These are phyloP conservation scores for Indri indri DNA, from an alignment of 2,113 vertebrate genomes.

Conservation along the genomic window DNA sequence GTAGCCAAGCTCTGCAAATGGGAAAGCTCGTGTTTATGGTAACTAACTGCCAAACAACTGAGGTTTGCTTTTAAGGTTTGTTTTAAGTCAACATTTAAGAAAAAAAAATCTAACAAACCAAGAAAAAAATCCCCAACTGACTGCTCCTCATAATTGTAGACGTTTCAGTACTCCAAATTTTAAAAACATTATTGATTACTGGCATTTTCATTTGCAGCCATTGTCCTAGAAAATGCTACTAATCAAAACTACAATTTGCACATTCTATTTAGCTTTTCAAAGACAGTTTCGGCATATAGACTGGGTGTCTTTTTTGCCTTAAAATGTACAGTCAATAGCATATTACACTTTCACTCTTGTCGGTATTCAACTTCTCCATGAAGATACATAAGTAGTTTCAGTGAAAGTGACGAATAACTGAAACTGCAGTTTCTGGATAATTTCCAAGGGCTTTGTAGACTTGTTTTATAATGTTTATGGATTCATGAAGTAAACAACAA, in stretches of 20 bases:
- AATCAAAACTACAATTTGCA: not conserved
- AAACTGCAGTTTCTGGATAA: constrained; percentile 77
- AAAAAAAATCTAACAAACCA: constrained; percentile 34
- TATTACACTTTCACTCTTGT: constrained; percentile 51
- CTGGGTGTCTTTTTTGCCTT: not conserved
- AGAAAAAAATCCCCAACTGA: not conserved
- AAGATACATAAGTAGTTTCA: constrained; percentile 66
- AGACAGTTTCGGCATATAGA: not conserved
- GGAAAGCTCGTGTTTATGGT: constrained; percentile 67
- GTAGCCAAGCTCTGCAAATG: constrained; percentile 56
- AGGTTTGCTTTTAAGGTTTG: constrained; percentile 62
- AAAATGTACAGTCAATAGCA: constrained; percentile 45
- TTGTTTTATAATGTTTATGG: constrained; percentile 82
- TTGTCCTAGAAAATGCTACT: not conserved
- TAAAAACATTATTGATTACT: constrained; percentile 60
- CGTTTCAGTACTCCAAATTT: constrained; percentile 58
- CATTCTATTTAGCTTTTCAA: not conserved
- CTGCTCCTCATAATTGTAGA: not conserved
- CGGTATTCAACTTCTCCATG: constrained; percentile 74
- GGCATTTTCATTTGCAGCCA: constrained; percentile 55
- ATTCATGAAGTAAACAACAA: constrained; percentile 82
- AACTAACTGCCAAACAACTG: constrained; percentile 64
- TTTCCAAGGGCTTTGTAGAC: constrained; percentile 79
- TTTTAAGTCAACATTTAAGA: constrained; percentile 65
- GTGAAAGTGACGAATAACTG: constrained; percentile 79